Base-by-base conservation (phyloP, 2,797 vertebrate species). In the Propithecus perrieri region DNA sequence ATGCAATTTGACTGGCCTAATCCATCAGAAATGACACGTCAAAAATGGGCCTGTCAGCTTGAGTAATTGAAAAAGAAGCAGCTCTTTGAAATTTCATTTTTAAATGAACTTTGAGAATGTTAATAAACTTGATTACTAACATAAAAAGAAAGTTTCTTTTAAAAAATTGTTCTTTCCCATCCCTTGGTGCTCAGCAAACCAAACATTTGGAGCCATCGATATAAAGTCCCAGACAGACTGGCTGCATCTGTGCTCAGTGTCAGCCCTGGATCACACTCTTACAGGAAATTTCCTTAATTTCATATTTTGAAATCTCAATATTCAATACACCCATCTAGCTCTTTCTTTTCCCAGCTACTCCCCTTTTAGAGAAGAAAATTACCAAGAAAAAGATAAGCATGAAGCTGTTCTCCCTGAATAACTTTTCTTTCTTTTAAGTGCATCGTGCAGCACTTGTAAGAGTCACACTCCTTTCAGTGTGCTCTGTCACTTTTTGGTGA, bases 61-160 rank as follows among this genome's bases (percentile, higher is more conserved):
- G 91, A 61, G 81, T 92, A 97, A 97, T 46, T 86, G 94, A 96
- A 97, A 85, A 94, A 69, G 81, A 59, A 74, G 72, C 5, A 69
- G 1, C 18, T 90, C 83, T 96, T 79, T 93, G 92, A 97, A 98
- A 97, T 63, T 85, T 18, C 55, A 91, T 86, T 96, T 95, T 93
- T 89, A 96, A 97, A 95, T 57, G 85, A 97, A 91, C 71, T 94
- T 97, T 81, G 85, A 89, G 80, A 80, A 59, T 83, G 69, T 85
- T 97, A 94, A 96, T 93, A 26, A 83, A 94, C 3, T 78, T 30
- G 65, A 83, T 92, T 65, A 46, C 4, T 46, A 81, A 96, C 83
- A 85, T 63, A 38, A 41, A 90, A 84, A 74, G 43, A 76, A 81
- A 91, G 11, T 26, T 69, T 81, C 6, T 33, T 67, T 79, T 35